Conservation (phyloP, 2,888 invertebrate species). For the Macaria liturata region DNA sequence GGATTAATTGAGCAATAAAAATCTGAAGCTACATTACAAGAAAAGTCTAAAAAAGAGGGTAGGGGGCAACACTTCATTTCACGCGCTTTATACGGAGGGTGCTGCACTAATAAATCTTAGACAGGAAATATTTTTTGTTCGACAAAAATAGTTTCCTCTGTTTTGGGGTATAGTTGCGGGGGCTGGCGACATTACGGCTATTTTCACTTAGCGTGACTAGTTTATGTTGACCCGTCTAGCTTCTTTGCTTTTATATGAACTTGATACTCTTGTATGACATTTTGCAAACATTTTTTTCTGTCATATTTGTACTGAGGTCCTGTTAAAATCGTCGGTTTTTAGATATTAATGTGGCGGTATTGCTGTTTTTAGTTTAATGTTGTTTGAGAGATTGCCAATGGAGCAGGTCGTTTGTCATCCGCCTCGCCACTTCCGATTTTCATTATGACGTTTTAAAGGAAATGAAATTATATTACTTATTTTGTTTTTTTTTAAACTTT, state of each 20-base stretch:
- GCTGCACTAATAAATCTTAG: conserved; percentile 61
- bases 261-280: conserved; percentile 20
- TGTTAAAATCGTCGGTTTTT: conserved; percentile 8
- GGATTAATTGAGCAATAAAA: conserved; percentile 76
- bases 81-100: conserved; percentile 72
- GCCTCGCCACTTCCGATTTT: conserved; percentile 37
- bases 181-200: conserved; percentile 42
- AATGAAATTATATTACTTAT: not conserved
- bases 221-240: conserved; percentile 21
- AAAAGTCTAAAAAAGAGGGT: conserved; percentile 49
- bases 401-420: conserved; percentile 46
- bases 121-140: conserved; percentile 78
- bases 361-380: conserved; percentile 52
- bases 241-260: not conserved
- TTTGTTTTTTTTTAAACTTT: too few species aligned
- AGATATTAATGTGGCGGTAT: conserved; percentile 57
- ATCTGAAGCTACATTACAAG: conserved; percentile 54
- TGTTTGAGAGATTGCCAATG: conserved; percentile 42
- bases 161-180: conserved; percentile 62
- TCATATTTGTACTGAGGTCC: not conserved
- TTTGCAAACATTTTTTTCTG: conserved; percentile 40
- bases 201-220: conserved; percentile 35
- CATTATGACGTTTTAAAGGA: conserved; percentile 30
- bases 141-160: conserved; percentile 80
- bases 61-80: conserved; percentile 78